Evolutionary conservation across 2,113 vertebrate species (phyloP).

Genomic region (Callaeas wilsoni): DNA sequence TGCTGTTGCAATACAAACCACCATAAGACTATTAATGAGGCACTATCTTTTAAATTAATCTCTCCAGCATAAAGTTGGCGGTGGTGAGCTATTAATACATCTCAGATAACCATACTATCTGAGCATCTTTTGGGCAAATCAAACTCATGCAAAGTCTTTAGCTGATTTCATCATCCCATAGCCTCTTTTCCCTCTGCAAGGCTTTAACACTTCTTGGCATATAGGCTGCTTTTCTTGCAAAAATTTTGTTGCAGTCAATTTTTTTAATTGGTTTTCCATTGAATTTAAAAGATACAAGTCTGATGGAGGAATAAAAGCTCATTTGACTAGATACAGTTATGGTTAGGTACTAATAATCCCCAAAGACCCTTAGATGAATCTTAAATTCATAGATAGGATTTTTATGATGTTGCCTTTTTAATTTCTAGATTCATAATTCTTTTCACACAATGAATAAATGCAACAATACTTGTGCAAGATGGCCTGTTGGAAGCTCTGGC

Average conservation of each 20-base stretch:
- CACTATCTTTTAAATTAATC: constrained; percentile 7
- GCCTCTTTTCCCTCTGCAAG: neutral
- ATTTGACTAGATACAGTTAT: neutral
- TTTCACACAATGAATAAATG: neutral
- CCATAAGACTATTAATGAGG: neutral
- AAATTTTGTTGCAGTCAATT: neutral
- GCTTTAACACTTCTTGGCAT: neutral
- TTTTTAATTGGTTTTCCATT: neutral
- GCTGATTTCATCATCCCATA: neutral
- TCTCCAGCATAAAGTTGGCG: neutral
- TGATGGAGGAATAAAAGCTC: neutral
- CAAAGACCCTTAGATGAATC: neutral
- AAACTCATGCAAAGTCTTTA: neutral
- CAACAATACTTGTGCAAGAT: neutral
- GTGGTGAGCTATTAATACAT: neutral
- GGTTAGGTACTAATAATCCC: neutral
- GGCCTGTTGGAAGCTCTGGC: neutral
- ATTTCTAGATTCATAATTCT: neutral
- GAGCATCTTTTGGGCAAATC: neutral
- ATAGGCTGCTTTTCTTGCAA: neutral
- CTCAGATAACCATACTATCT: neutral
- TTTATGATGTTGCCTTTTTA: neutral
- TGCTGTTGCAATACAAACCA: neutral
- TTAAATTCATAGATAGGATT: neutral
- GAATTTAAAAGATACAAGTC: neutral